Conservation (phyloP, 2,113 vertebrate genomes). For the Oreochromis spilurus region DNA sequence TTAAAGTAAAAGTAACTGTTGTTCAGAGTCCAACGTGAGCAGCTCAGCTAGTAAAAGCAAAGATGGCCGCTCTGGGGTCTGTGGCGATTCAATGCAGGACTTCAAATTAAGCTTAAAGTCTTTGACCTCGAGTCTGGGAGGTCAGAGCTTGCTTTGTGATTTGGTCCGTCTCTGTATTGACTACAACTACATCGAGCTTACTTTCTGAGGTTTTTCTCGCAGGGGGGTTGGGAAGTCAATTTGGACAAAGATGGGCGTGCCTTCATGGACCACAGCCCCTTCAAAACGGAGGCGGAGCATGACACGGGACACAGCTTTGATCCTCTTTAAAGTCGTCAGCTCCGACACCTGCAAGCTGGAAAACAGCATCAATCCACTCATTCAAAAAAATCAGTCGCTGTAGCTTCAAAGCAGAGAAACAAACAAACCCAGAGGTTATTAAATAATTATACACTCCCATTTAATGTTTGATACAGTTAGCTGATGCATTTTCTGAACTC, state of each 20-base stretch:
- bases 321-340: neutral
- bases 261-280: neutral
- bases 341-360: constrained; percentile 8
- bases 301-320: constrained; percentile 14
- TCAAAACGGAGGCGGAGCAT: constrained; percentile 3
- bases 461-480: constrained; percentile 54
- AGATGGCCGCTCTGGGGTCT: neutral
- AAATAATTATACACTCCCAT: constrained; percentile 55
- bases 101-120: neutral
- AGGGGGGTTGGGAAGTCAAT: neutral
- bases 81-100: neutral
- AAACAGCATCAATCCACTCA: constrained; percentile 24
- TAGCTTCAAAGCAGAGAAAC: constrained; percentile 33
- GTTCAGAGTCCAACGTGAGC: neutral
- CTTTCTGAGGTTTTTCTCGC: neutral
- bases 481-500: constrained; percentile 35
- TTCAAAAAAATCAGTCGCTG: constrained; percentile 14
- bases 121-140: neutral
- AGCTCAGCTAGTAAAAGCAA: neutral
- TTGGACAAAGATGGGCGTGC: neutral
- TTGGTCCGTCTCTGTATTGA: neutral
- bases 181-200: neutral
- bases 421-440: constrained; percentile 49
- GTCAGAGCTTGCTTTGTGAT: neutral
- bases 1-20: neutral